Percentiles rank a stretch among this genome's conserved stretches.
These are phyloP conservation scores for Chamaea fasciata DNA, from an alignment of 2,113 vertebrate species.

Conservation along the genomic window DNA sequence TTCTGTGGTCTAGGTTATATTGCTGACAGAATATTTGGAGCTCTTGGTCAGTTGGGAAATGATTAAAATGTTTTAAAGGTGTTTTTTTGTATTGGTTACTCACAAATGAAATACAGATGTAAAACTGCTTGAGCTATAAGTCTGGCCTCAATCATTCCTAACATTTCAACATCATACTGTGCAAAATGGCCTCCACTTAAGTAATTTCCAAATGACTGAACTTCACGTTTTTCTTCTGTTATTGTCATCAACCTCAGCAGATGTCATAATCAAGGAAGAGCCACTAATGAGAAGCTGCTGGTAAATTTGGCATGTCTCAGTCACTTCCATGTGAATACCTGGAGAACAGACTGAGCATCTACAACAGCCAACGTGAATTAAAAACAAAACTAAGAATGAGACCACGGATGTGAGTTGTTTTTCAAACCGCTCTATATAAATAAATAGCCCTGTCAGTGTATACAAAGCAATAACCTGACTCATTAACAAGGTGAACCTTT, in stretches of 20 bases:
- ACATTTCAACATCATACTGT: conserved; percentile 38
- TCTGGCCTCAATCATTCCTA: conserved; percentile 47
- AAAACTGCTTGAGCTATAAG: conserved; percentile 15
- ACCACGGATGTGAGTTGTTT: background rate
- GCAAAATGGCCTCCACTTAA: conserved; percentile 13
- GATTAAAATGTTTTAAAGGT: conserved; percentile 9
- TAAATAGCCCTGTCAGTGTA: background rate
- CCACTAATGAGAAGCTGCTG: conserved; percentile 48
- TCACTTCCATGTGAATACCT: conserved; percentile 12
- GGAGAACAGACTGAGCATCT: background rate
- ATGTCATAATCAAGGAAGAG: conserved; percentile 49
- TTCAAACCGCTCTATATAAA: background rate
- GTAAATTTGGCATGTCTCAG: conserved; percentile 5
- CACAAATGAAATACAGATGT: conserved; percentile 53
- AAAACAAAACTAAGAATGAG: background rate
- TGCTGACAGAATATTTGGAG: conserved; percentile 8
- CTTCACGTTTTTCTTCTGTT: conserved; percentile 45
- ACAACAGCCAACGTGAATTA: background rate
- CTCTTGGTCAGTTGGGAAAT: conserved; percentile 16
- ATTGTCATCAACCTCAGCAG: conserved; percentile 39
- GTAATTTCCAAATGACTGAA: conserved; percentile 37
- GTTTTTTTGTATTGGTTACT: background rate
- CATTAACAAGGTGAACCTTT: background rate
- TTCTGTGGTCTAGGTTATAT: background rate
- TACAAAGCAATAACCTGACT: background rate